Base-by-base conservation (phyloP, 2,113 vertebrate genomes). In the Prunella fulvescens region DNA sequence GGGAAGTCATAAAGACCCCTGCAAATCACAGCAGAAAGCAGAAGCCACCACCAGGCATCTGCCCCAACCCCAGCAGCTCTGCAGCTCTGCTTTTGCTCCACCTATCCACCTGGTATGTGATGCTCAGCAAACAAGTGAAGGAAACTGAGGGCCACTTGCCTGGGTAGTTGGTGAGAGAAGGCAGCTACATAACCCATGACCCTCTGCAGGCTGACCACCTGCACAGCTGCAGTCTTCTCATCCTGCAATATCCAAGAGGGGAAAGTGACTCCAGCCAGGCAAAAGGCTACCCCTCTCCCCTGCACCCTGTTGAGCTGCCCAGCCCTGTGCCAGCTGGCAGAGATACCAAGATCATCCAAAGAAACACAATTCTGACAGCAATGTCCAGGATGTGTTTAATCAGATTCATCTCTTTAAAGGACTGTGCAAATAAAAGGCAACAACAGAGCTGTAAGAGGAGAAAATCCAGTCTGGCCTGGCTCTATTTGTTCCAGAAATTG, bases 41-140 rank as follows among this genome's bases (percentile, higher is more conserved):
- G 28, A 65, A n/a, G 57, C 31, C 29, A 33, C 4, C 26, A 44
- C 6, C 0, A 2, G 2, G 2, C 4, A 3, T 19, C 71, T 70
- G 14, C 20, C 39, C 40, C 51, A 44, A 6, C 6, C 3, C 5
- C 2, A 3, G 35, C 25, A 64, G 44, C 45, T 54, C 47, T 54
- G 56, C 28, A 61, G 16, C 9, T 60, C 66, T 58, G 51, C 35
- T 40, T 71, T 50, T 26, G 7, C 37, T 60, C 35, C 51, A 44
- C 9, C 9, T 9, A 5, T 16, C 37, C 40, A 14, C 24, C 2
- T 2, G 7, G 9, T 6, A 35, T 0, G 0, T 7, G 28, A 8
- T 65, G 35, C 4, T 40, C 1, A 0, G 25, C 25, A 37, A 82
- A 39, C 0, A 54, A 29, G 12, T 22, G 29, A 64, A 72, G 39